These are phyloP conservation scores for Phaonia tiefii DNA, from an alignment of 2,888 invertebrate species.

Conservation along the genomic window DNA sequence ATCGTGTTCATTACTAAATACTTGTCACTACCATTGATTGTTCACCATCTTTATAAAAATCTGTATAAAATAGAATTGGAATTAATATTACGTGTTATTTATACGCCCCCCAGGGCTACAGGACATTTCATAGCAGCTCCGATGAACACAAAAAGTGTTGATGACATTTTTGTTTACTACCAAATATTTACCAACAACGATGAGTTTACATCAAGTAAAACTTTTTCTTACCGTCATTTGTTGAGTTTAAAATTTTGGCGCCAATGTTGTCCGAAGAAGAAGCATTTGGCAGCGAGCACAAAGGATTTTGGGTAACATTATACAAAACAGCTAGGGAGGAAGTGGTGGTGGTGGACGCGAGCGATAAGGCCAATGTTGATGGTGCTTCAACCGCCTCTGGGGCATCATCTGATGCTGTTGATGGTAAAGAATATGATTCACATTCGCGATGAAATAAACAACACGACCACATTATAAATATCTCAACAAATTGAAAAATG, in stretches of 20 bases:
- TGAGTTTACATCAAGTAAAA: too few species aligned
- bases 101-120: too few species aligned
- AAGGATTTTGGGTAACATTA: slow-evolving; percentile 54
- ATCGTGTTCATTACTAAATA: too few species aligned
- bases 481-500: slow-evolving; percentile 27
- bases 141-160: too few species aligned
- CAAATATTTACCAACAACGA: too few species aligned
- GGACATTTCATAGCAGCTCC: too few species aligned
- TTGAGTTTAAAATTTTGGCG: slow-evolving; percentile 45
- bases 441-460: slow-evolving; percentile 48
- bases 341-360: not conserved
- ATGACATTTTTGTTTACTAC: too few species aligned
- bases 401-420: slow-evolving; percentile 29
- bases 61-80: too few species aligned
- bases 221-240: slow-evolving; percentile 1
- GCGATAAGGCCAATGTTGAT: slow-evolving; percentile 30
- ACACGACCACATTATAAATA: slow-evolving; percentile 32
- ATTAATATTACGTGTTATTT: slow-evolving; percentile 73
- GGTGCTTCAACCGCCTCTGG: slow-evolving; percentile 16
- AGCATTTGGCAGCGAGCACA: slow-evolving; percentile 46
- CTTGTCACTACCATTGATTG: too few species aligned
- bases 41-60: too few species aligned
- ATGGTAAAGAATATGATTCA: not conserved
- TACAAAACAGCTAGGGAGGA: not conserved
- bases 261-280: slow-evolving; percentile 44